Percentiles rank a stretch among this genome's conserved stretches.
Conservation (phyloP, 2,113 vertebrate genomes). For the Ptilonorhynchus violaceus region DNA sequence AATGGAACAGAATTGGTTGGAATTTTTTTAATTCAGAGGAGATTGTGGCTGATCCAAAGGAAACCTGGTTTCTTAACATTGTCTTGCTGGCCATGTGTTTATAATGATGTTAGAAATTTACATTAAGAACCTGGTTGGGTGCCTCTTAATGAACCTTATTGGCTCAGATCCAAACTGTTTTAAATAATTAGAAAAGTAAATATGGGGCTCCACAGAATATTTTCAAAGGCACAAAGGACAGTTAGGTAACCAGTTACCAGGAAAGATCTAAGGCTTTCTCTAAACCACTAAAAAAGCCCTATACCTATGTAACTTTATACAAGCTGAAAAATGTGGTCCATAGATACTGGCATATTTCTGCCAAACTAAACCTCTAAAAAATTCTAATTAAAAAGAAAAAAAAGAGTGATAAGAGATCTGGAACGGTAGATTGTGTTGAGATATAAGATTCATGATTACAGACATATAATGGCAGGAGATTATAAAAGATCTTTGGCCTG, state of each 20-base stretch:
- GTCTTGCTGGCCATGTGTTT: not conserved
- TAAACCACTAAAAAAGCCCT: not conserved
- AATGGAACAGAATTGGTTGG: too few species aligned
- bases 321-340: not conserved
- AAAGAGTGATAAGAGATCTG: not conserved
- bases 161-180: constrained; percentile 22
- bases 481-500: not conserved
- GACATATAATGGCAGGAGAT: not conserved
- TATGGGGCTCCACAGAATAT: not conserved
- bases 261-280: not conserved
- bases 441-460: not conserved
- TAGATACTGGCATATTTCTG: not conserved
- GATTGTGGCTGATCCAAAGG: not conserved
- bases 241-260: not conserved
- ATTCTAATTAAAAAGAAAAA: not conserved
- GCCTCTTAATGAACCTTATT: constrained; percentile 5
- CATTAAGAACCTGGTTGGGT: not conserved
- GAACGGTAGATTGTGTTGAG: not conserved
- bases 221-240: constrained; percentile 9
- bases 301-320: not conserved
- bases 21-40: not conserved
- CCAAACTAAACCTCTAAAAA: not conserved
- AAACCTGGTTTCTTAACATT: not conserved
- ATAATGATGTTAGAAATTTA: not conserved
- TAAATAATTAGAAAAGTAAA: constrained; percentile 40